Conservation (phyloP, 2,797 vertebrate species). For the Notolabrus celidotus region DNA sequence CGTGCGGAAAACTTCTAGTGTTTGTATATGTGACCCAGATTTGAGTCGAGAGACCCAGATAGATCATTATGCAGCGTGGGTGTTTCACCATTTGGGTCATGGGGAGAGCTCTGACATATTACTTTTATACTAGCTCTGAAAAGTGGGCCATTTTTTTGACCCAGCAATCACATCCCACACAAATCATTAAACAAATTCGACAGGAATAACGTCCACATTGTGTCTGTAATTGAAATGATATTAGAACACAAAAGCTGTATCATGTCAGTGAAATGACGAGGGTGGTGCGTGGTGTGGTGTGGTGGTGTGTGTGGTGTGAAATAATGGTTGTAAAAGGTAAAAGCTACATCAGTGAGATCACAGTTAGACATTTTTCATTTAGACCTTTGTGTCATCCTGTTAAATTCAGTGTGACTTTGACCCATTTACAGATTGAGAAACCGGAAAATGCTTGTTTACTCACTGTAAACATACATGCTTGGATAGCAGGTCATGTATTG, state of each 20-base stretch:
- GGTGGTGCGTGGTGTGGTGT: background rate
- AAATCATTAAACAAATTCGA: background rate
- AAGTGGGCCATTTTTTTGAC: constrained; percentile 42
- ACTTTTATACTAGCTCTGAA: constrained; percentile 14
- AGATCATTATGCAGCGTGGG: constrained; percentile 22
- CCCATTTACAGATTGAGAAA: constrained; percentile 16
- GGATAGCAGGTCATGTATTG: too few relatives aligned
- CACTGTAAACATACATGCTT: background rate
- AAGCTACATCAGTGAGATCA: constrained; percentile 5
- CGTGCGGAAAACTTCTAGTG: constrained; percentile 1
- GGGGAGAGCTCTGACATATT: constrained; percentile 25
- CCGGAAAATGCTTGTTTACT: constrained; percentile 26
- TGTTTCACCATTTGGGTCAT: constrained; percentile 43
- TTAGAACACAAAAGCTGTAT: constrained; percentile 1
- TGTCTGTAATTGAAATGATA: constrained; percentile 10
- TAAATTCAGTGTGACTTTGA: constrained; percentile 16
- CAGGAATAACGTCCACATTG: constrained; percentile 2
- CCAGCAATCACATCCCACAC: constrained; percentile 12
- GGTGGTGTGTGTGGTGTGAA: too few relatives aligned
- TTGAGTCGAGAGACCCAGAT: constrained; percentile 9
- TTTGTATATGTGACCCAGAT: constrained; percentile 49
- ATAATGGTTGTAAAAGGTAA: background rate
- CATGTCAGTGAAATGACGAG: background rate
- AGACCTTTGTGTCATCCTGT: background rate
- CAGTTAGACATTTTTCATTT: background rate